Evolutionary conservation across 2,113 vertebrate genomes (phyloP).

Genomic region (Percina caprodes): DNA sequence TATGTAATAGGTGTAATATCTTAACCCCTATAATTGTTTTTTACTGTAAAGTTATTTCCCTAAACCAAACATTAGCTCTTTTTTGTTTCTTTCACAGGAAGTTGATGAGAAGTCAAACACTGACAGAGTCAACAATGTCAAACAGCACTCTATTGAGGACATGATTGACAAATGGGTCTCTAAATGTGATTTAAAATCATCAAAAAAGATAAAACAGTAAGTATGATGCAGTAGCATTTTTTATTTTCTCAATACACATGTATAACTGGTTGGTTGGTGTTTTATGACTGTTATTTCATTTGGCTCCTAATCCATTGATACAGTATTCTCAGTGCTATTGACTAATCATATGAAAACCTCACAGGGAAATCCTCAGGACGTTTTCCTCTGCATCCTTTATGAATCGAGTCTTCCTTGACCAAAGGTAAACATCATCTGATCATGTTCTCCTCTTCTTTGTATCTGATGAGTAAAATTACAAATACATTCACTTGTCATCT

Average conservation of each 20-base stretch:
- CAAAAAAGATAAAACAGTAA: constrained; percentile 55
- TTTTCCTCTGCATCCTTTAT: constrained; percentile 72
- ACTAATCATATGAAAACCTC: background rate
- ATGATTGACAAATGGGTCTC: constrained; percentile 65
- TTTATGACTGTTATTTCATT: background rate
- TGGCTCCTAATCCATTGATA: background rate
- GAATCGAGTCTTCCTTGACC: constrained; percentile 74
- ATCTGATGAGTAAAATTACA: background rate
- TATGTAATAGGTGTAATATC: too few relatives aligned
- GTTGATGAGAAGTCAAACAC: background rate
- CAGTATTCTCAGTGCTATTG: background rate
- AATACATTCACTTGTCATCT: background rate
- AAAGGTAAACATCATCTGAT: constrained; percentile 60
- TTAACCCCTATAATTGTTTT: too few relatives aligned
- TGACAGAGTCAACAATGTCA: background rate
- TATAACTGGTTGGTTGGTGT: background rate
- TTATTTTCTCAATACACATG: background rate
- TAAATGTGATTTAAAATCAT: constrained; percentile 24
- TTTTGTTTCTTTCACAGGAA: constrained; percentile 32
- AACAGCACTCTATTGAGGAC: constrained; percentile 19
- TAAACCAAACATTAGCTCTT: background rate
- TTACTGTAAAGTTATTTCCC: background rate
- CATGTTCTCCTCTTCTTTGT: background rate
- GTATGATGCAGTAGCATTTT: background rate
- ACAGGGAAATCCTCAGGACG: constrained; percentile 69